Evolutionary conservation across 2,888 invertebrate species (phyloP).

Genomic region (Hetaerina titia): DNA sequence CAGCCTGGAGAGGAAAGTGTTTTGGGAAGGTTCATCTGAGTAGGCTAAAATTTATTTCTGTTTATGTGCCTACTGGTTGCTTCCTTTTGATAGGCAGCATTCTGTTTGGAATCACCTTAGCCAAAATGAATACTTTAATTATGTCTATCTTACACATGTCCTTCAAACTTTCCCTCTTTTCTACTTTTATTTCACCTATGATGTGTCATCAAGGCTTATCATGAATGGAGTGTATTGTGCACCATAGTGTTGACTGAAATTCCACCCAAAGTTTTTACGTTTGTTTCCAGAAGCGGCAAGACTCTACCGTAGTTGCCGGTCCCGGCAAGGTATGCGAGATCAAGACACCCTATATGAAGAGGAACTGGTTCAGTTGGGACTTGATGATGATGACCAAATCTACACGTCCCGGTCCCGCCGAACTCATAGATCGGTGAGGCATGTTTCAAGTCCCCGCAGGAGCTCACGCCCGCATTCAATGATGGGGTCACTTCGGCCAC

Average conservation of each 20-base stretch:
- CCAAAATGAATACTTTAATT: too few relatives aligned
- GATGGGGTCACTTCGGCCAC: conserved; percentile 38
- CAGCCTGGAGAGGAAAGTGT: too few relatives aligned
- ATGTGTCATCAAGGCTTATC: too few relatives aligned
- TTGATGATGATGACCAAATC: conserved; percentile 45
- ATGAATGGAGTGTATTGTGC: too few relatives aligned
- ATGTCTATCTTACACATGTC: too few relatives aligned
- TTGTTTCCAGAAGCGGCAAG: conserved; percentile 45
- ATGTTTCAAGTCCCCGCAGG: conserved; percentile 36
- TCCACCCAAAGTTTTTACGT: background rate
- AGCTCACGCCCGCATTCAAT: conserved; percentile 32
- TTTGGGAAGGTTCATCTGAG: too few relatives aligned
- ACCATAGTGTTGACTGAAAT: background rate
- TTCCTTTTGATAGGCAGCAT: too few relatives aligned
- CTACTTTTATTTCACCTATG: too few relatives aligned
- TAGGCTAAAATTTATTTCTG: too few relatives aligned
- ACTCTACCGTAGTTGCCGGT: conserved; percentile 45
- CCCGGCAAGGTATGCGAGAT: conserved; percentile 45
- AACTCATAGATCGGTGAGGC: conserved; percentile 20
- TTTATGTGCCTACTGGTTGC: too few relatives aligned
- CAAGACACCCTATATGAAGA: conserved; percentile 58
- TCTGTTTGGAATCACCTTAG: too few relatives aligned
- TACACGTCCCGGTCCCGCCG: conserved; percentile 13
- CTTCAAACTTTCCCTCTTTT: too few relatives aligned
- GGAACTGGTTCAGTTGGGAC: conserved; percentile 49